phyloP scores from a whole-genome alignment of 2,797 vertebrate genomes.

The Pseudotriccus pelzelni region DNA sequence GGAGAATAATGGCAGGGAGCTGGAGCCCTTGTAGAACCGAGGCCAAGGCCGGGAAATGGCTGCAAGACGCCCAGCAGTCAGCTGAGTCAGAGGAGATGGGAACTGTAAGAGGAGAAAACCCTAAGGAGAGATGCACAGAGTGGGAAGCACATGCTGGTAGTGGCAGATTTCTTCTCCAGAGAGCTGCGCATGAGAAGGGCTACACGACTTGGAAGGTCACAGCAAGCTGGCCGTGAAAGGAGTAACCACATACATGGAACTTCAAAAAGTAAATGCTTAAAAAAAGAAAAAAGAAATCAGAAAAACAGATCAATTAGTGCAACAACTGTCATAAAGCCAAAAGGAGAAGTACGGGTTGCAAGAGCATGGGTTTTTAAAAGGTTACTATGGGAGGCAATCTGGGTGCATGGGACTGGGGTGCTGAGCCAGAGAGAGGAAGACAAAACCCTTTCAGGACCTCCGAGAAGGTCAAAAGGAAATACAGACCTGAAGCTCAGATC shows the following conservation, averaged over 20 bases:
- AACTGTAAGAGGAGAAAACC: neutral
- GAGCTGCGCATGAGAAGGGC: accelerated
- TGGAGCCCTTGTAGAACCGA: neutral
- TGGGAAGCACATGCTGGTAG: neutral
- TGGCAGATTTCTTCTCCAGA: neutral
- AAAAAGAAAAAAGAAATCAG: neutral
- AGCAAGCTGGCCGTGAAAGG: neutral
- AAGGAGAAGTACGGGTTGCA: neutral
- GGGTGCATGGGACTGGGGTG: neutral
- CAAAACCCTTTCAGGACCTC: neutral
- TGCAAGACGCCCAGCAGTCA: neutral
- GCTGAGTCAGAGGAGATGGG: neutral
- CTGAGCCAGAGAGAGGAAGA: neutral
- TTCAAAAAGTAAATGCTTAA: neutral
- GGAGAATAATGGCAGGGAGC: neutral
- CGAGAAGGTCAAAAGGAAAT: neutral
- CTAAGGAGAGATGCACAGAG: accelerated
- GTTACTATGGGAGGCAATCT: neutral
- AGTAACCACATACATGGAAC: neutral
- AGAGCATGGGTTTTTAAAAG: neutral
- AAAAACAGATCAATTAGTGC: neutral
- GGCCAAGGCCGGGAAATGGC: neutral
- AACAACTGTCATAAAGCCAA: neutral
- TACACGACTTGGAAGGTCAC: accelerated
- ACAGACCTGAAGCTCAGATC: neutral